Percentiles rank a stretch among this genome's conserved stretches.
These are phyloP conservation scores for Drosophila nikananu DNA, from an alignment of 1,140 invertebrate genomes.

Conservation along the genomic window DNA sequence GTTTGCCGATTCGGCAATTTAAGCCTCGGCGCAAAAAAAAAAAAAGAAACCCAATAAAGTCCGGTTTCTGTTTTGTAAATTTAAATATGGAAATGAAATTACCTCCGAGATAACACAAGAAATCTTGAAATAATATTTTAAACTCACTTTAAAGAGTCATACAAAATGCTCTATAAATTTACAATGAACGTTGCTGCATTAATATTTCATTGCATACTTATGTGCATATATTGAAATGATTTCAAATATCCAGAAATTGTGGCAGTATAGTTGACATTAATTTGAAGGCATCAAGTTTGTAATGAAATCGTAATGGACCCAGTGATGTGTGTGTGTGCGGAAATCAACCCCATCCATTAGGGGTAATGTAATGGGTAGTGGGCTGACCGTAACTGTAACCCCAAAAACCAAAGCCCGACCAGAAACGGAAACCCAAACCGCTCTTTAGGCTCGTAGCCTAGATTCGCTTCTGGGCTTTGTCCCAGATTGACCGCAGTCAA, in stretches of 20 bases:
- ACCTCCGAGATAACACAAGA: background rate
- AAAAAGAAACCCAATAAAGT: background rate
- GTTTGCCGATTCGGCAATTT: slow-evolving; percentile 28
- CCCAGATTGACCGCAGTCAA: slow-evolving; percentile 63
- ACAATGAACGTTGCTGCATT: background rate
- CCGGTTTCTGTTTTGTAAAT: background rate
- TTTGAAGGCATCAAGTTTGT: background rate
- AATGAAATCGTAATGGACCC: background rate
- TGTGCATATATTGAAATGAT: background rate
- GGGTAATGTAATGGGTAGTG: slow-evolving; percentile 3
- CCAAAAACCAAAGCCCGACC: background rate
- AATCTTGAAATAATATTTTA: background rate
- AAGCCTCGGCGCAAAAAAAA: background rate
- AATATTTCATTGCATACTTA: background rate
- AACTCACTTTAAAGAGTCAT: background rate
- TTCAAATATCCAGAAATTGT: background rate
- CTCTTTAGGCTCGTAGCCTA: slow-evolving; percentile 51
- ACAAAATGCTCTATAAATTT: background rate
- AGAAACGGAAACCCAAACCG: slow-evolving; percentile 5
- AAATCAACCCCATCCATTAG: slow-evolving; percentile 23
- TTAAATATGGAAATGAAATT: background rate
- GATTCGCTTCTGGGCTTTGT: slow-evolving; percentile 44
- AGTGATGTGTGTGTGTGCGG: too few relatives aligned
- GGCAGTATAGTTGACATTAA: background rate
- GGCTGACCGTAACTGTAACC: slow-evolving; percentile 1